A percentile compares a stretch with the other conserved stretches of the same genome.
Evolutionary conservation across 2,888 invertebrate genomes (phyloP).

Genomic region (Rosalia funebris): DNA sequence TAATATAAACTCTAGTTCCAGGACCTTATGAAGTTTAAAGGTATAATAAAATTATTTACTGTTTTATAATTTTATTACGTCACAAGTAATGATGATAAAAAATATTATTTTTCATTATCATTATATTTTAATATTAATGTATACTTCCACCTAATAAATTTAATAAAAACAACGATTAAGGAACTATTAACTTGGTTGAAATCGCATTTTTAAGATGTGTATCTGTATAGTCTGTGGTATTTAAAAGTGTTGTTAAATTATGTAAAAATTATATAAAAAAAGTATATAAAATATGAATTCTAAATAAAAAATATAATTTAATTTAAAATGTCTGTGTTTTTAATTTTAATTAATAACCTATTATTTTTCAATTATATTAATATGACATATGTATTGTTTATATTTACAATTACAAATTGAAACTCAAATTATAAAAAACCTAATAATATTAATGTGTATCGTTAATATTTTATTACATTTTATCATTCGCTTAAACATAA

Average conservation of each 20-base stretch:
- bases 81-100: conserved; percentile 4
- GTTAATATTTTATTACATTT: too few species aligned
- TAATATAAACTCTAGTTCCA: conserved; percentile 49
- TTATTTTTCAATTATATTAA: too few species aligned
- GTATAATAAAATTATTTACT: background rate
- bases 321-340: too few species aligned
- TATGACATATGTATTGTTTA: too few species aligned
- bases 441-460: too few species aligned
- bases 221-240: background rate
- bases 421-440: too few species aligned
- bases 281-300: too few species aligned
- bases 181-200: background rate
- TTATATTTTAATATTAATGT: background rate
- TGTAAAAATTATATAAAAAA: background rate
- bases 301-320: background rate
- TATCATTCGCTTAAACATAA: too few species aligned
- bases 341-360: too few species aligned
- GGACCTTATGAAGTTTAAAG: conserved; percentile 34
- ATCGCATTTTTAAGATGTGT: background rate
- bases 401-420: too few species aligned
- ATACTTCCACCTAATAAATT: background rate
- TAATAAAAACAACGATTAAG: background rate
- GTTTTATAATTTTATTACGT: background rate
- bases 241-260: background rate
- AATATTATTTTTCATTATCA: background rate